These are phyloP conservation scores for Lysandra bellargus DNA, from an alignment of 2,888 invertebrate genomes.

Conservation along the genomic window DNA sequence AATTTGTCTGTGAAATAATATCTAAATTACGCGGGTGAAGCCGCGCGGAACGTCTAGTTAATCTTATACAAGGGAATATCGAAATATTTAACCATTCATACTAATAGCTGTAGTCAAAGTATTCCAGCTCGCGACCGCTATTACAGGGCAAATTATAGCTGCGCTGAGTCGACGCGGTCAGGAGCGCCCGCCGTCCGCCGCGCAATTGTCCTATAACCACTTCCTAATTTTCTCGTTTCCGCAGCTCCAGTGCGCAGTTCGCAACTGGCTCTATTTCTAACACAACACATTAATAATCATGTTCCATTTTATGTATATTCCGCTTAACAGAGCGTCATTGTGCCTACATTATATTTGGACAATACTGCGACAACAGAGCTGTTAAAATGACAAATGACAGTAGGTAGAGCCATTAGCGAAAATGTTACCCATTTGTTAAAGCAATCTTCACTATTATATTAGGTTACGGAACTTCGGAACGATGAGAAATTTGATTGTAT, in stretches of 20 bases:
- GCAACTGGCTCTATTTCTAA: conserved; percentile 34
- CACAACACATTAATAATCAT: conserved; percentile 4
- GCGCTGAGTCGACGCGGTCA: conserved; percentile 40
- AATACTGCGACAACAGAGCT: background rate
- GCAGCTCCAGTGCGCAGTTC: conserved; percentile 48
- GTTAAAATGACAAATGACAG: background rate
- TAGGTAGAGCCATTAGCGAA: background rate
- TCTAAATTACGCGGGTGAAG: no score
- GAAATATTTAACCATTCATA: background rate
- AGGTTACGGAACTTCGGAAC: background rate
- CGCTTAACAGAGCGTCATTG: background rate
- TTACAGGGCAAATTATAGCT: conserved; percentile 38
- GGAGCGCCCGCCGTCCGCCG: conserved; percentile 42
- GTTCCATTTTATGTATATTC: background rate
- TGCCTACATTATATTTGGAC: conserved; percentile 2
- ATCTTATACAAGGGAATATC: background rate
- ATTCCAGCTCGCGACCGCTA: conserved; percentile 30
- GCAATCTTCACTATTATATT: background rate
- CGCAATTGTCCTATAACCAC: conserved; percentile 74
- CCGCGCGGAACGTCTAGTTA: background rate
- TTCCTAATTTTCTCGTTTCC: conserved; percentile 77
- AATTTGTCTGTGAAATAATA: no score
- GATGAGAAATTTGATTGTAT: conserved; percentile 14
- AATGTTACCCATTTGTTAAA: background rate
- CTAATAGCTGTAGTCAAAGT: conserved; percentile 15